Evolutionary conservation across 2,888 invertebrate genomes (phyloP).

Genomic region (Corbicula japonica): DNA sequence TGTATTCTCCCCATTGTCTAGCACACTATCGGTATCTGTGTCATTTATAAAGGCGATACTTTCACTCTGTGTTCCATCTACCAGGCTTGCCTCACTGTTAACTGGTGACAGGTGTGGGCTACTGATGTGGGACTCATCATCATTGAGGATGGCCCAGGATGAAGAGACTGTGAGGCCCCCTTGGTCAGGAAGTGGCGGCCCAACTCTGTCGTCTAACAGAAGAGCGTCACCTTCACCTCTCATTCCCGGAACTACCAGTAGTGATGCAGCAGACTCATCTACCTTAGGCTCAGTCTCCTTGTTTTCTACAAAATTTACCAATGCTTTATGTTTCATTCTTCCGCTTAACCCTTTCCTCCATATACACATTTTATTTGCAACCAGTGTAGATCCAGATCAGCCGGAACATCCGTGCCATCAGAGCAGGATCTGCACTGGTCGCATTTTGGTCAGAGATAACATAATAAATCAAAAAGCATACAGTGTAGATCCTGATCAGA

Average conservation of each 20-base stretch:
- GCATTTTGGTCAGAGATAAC: no score
- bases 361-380: no score
- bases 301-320: no score
- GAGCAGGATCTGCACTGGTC: no score
- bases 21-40: slow-evolving; percentile 34
- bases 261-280: no score
- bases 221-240: slow-evolving; percentile 25
- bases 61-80: slow-evolving; percentile 14
- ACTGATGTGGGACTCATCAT: slow-evolving; percentile 38
- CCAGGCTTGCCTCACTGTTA: slow-evolving; percentile 36
- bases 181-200: slow-evolving; percentile 41
- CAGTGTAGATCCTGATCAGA: no score
- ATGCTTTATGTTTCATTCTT: no score
- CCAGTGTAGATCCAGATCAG: no score
- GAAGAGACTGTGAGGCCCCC: slow-evolving; percentile 49
- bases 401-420: no score
- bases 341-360: no score
- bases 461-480: no score
- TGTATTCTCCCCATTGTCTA: slow-evolving; percentile 46
- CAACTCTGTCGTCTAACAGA: slow-evolving; percentile 18
- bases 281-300: no score
- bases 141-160: slow-evolving; percentile 64
- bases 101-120: slow-evolving; percentile 65
- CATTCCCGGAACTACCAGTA: neutral
- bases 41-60: slow-evolving; percentile 26